Evolutionary conservation across 1,140 invertebrate genomes (phyloP).

Genomic region (Megathymus violae): DNA sequence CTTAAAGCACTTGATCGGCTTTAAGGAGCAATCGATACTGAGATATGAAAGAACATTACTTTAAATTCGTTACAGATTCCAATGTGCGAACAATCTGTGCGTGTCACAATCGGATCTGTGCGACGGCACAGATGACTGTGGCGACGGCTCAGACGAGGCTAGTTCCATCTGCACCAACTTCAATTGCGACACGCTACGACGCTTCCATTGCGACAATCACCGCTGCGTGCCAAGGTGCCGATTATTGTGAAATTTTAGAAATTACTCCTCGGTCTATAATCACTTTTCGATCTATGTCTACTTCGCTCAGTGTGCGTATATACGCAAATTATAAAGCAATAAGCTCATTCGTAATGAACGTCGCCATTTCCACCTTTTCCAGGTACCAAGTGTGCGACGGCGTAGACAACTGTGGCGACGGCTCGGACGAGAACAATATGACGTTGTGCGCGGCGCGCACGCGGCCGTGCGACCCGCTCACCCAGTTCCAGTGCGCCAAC

Average conservation of each 20-base stretch:
- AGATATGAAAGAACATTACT: too few species aligned
- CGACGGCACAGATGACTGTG: conserved; percentile 94
- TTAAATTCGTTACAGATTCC: conserved; percentile 86
- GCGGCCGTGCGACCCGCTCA: conserved; percentile 91
- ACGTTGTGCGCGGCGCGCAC: conserved; percentile 90
- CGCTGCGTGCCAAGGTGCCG: conserved; percentile 94
- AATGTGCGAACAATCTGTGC: conserved; percentile 97
- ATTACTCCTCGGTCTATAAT: too few species aligned
- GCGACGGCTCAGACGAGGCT: conserved; percentile 95
- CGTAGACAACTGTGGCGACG: conserved; percentile 96
- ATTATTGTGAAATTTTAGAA: too few species aligned
- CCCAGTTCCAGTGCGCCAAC: too few species aligned
- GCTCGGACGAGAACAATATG: conserved; percentile 96
- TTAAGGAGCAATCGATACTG: too few species aligned
- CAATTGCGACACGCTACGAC: conserved; percentile 90
- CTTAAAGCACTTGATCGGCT: too few species aligned
- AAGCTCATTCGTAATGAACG: too few species aligned
- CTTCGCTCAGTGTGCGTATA: too few species aligned
- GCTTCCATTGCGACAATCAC: conserved; percentile 95
- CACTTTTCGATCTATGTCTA: too few species aligned
- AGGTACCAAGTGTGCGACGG: conserved; percentile 90
- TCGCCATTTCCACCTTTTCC: conserved; percentile 49
- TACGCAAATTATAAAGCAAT: too few species aligned
- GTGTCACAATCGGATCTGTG: conserved; percentile 93
- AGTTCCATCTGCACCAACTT: conserved; percentile 91